Base-by-base conservation (phyloP, 2,797 vertebrate genomes). In the Notolabrus celidotus region DNA sequence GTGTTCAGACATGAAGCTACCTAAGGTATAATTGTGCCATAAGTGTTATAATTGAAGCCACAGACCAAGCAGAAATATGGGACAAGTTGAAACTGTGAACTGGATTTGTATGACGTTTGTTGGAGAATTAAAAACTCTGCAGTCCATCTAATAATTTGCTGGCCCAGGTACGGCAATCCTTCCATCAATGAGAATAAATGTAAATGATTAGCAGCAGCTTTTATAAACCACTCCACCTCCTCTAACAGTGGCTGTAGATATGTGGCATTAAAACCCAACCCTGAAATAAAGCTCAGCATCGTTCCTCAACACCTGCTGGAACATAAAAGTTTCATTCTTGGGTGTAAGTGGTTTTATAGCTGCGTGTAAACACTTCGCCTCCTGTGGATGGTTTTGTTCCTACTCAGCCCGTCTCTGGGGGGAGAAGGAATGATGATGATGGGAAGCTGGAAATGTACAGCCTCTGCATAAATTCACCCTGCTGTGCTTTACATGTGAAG, bases 281-380 rank as follows among this genome's bases (percentile, higher is more conserved):
- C 45, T n/a, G 16, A 72, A 67, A 71, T 42, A 49, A 64, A 56
- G 52, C 1, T 3, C 54, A 46, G 27, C 59, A 1, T 53, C 43
- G 5, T 53, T 15, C 25, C 67, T 50, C 45, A 38, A 67, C 61
- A 69, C 59, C 71, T 76, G 79, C 71, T 43, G 15, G 53, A 52
- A 67, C 42, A 71, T 77, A 74, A 80, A 86, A 51, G 53, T 79
- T 76, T 84, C 27, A 77, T 68, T 49, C 51, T 69, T 41, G 41
- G 45, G 29, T 50, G 55, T 59, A 52, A 76, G 62, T 23, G 15
- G 3, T 74, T 85, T 86, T 73, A 75, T 43, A 5, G 80, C 56
- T 10, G 61, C 1, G 47, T 68, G 71, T 72, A 74, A 76, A 79
- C 25, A 71, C 31, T 8, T n/a, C 7, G 2, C 31, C 50, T 51